Conservation (phyloP, 2,113 vertebrate species). For the Agelaius phoeniceus region DNA sequence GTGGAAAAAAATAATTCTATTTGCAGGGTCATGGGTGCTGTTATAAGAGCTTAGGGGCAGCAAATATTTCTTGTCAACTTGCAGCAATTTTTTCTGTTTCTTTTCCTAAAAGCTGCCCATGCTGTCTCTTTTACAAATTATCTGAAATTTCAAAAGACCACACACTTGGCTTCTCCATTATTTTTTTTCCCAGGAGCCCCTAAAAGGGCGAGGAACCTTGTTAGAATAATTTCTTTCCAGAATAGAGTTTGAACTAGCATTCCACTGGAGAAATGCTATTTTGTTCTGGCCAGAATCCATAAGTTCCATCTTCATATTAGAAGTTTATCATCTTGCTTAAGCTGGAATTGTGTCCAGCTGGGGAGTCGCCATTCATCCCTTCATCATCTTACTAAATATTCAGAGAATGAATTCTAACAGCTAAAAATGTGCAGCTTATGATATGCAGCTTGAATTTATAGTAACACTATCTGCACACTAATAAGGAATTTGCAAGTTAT, state of each 20-base stretch:
- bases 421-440: constrained; percentile 63
- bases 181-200: constrained; percentile 65
- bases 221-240: constrained; percentile 69
- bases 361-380: constrained; percentile 59
- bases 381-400: constrained; percentile 68
- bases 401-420: constrained; percentile 71
- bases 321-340: constrained; percentile 73
- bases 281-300: constrained; percentile 73
- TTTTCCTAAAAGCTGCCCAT: constrained; percentile 58
- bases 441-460: constrained; percentile 70
- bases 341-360: constrained; percentile 67
- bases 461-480: constrained; percentile 66
- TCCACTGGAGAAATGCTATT: constrained; percentile 67
- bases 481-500: constrained; percentile 73
- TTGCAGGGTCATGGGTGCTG: neutral
- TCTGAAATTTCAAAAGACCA: constrained; percentile 75
- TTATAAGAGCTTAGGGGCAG: constrained; percentile 15
- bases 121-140: constrained; percentile 66
- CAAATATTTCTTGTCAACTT: constrained; percentile 72
- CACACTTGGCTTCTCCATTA: constrained; percentile 63
- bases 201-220: constrained; percentile 49
- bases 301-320: constrained; percentile 79
- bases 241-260: constrained; percentile 69
- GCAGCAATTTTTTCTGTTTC: constrained; percentile 60
- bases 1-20: neutral